Evolutionary conservation across 2,888 invertebrate species (phyloP).

Genomic region (Tetropium fuscum): DNA sequence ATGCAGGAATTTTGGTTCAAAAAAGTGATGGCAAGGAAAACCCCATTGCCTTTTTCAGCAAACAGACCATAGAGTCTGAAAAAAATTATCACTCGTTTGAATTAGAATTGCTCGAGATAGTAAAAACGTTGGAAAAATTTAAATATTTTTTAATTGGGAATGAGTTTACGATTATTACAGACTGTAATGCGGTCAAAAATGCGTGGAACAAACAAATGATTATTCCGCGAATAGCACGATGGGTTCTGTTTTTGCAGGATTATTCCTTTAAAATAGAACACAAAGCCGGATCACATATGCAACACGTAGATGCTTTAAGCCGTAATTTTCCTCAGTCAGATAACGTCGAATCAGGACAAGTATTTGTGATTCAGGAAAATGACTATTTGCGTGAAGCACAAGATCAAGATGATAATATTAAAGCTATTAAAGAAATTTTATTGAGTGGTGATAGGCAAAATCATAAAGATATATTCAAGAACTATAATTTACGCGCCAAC

Average conservation of each 20-base stretch:
- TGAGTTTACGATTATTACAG: conserved; percentile 31
- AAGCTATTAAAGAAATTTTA: conserved; percentile 34
- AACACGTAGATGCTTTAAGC: conserved; percentile 56
- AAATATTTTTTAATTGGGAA: conserved; percentile 26
- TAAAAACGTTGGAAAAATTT: conserved; percentile 28
- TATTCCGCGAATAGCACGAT: conserved; percentile 33
- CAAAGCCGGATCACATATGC: conserved; percentile 45
- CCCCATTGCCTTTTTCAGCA: conserved; percentile 34
- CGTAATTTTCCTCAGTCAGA: conserved; percentile 26
- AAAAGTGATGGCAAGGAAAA: conserved; percentile 26
- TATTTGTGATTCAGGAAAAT: conserved; percentile 27
- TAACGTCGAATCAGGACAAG: background rate
- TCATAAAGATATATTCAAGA: conserved; percentile 35
- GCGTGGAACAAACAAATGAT: conserved; percentile 16
- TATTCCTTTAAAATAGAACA: conserved; percentile 36
- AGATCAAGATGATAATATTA: conserved; percentile 29
- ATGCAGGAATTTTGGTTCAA: conserved; percentile 38
- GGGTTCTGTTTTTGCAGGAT: conserved; percentile 35
- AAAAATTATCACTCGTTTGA: conserved; percentile 31
- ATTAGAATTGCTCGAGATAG: conserved; percentile 25
- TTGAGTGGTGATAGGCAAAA: conserved; percentile 29
- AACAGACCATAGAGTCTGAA: conserved; percentile 33
- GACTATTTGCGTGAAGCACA: conserved; percentile 40
- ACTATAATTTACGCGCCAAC: too few relatives aligned
- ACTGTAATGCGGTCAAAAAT: conserved; percentile 22